Base-by-base conservation (phyloP, 2,888 invertebrate genomes). In the Dasysyrphus albostriatus region DNA sequence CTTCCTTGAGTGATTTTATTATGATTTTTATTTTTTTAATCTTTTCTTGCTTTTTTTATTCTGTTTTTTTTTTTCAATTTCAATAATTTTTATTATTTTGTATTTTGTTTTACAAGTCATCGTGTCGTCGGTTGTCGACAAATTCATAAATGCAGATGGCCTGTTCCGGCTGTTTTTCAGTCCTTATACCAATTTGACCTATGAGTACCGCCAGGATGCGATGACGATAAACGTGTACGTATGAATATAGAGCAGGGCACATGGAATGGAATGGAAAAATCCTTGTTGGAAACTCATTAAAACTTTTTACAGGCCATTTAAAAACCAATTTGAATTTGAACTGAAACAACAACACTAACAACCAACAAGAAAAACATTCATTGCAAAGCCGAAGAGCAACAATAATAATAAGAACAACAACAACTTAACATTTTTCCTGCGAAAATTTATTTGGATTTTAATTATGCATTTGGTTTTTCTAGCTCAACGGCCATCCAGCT, bases 241-340 rank as follows among this genome's bases (percentile, higher is more conserved):
- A 24, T 65, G 73, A 47, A 37, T 67, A 56, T 73, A 78, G 82
- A 47, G 47, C 7, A 7, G 5, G 1, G n/a, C 12, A 34, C n/a
- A 16, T 19, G 34, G 19, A 2, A 58, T 58, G 6, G 29, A 29
- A 12, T 49, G 67, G 67, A 39, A 54, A n/a, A 70, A 58, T 65
- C 70, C 85, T 78, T 89, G 90, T 88, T 89, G 89, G 90, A 92
- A 92, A 92, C 91, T 92, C 92, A 92, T 92, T 92, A 92, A 91
- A 92, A 92, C 91, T 92, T 92, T 92, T 92, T 90, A 91, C 91
- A 91, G 92, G 91, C 92, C 92, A 92, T 92, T 92, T 92, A 91
- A 91, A 88, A 92, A 92, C 92, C 91, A 92, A 92, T 92, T 92
- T 92, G 91, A 80, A 84, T 75, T 76, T 80, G 73, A 73, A 65